Conservation (phyloP, 2,797 vertebrate genomes). For the Acipenser transmontanus region DNA sequence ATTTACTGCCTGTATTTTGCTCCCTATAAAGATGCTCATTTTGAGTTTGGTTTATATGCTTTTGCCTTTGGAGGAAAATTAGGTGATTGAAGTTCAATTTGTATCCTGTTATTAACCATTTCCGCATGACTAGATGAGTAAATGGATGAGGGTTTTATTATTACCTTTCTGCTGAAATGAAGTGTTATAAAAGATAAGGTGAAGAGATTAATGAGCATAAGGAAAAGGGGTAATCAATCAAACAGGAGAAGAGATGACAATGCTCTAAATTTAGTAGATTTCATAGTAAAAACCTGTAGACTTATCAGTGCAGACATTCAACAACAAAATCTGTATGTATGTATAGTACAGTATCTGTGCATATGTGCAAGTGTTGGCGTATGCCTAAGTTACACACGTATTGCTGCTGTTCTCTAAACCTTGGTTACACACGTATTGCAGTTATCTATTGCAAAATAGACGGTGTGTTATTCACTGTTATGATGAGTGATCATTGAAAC, state of each 20-base stretch:
- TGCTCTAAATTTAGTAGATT: conserved; percentile 61
- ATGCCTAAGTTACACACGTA: too few species aligned
- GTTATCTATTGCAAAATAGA: too few species aligned
- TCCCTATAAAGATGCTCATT: conserved; percentile 9
- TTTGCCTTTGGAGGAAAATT: conserved; percentile 80
- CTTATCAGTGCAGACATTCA: conserved; percentile 29
- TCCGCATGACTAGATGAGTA: conserved; percentile 91
- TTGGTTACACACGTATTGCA: too few species aligned
- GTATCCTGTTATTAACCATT: conserved; percentile 99
- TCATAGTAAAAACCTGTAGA: conserved; percentile 41
- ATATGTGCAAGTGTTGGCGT: too few species aligned
- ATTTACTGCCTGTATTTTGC: neutral
- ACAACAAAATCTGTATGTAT: too few species aligned
- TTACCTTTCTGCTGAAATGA: conserved; percentile 97
- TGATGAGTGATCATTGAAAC: too few species aligned
- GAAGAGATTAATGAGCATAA: conserved; percentile 98
- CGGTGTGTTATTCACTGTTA: too few species aligned
- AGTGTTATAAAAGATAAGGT: conserved; percentile 98
- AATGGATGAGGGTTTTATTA: conserved; percentile 99
- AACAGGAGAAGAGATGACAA: conserved; percentile 50
- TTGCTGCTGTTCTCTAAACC: too few species aligned
- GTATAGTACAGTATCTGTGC: too few species aligned
- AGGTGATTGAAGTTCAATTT: conserved; percentile 99
- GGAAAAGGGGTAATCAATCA: conserved; percentile 95
- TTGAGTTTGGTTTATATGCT: conserved; percentile 58